Evolutionary conservation across 2,113 vertebrate genomes (phyloP).

Genomic region (Sinosuthora webbiana): DNA sequence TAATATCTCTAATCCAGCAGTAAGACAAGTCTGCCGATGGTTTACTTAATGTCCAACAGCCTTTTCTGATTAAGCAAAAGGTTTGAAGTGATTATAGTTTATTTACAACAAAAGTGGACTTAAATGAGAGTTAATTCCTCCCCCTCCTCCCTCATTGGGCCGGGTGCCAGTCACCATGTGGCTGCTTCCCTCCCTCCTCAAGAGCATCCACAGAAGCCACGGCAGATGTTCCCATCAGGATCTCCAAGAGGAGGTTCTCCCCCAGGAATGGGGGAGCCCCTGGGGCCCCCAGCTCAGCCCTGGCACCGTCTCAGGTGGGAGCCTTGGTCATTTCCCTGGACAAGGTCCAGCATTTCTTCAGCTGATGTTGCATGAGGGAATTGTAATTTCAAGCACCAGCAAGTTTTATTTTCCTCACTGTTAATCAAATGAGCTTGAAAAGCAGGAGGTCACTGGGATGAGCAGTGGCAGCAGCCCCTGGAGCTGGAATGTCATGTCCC

Average conservation of each 20-base stretch:
- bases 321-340: background rate
- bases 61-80: conserved; percentile 70
- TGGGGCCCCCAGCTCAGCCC: background rate
- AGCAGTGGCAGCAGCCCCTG: background rate
- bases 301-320: background rate
- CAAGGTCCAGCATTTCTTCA: background rate
- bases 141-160: conserved; percentile 47
- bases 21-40: conserved; percentile 46
- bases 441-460: background rate
- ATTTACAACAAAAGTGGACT: conserved; percentile 71
- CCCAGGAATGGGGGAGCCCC: background rate
- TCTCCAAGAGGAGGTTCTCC: background rate
- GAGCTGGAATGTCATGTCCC: background rate
- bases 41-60: conserved; percentile 61
- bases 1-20: conserved; percentile 57
- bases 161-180: conserved; percentile 23
- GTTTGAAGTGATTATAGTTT: conserved; percentile 74
- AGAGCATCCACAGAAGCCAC: conserved; percentile 29
- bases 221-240: conserved; percentile 17
- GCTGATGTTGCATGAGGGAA: background rate
- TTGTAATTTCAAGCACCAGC: background rate
- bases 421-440: background rate
- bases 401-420: background rate
- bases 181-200: conserved; percentile 5
- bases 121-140: conserved; percentile 68